These are phyloP conservation scores for Silurus lanzhouensis DNA, from an alignment of 2,797 vertebrate species.

Conservation along the genomic window DNA sequence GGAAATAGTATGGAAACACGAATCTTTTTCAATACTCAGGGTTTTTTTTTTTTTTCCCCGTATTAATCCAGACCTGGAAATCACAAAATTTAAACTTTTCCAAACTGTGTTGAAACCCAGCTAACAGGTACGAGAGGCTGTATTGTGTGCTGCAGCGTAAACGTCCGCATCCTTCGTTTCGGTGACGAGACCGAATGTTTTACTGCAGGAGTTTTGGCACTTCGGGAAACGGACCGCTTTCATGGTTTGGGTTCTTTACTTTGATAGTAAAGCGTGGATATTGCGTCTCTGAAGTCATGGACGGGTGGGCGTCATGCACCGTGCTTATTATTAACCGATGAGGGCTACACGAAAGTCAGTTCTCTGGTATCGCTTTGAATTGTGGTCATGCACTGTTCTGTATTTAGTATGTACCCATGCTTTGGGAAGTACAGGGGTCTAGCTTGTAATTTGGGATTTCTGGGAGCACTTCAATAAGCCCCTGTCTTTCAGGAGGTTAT, in stretches of 20 bases:
- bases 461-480: conserved; percentile 57
- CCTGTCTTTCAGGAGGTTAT: conserved; percentile 57
- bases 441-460: conserved; percentile 65
- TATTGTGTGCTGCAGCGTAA: neutral
- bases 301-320: conserved; percentile 7
- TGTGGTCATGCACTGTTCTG: conserved; percentile 36
- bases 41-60: too few species aligned
- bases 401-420: neutral
- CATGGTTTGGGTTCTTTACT: conserved; percentile 29
- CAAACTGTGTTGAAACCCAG: too few species aligned
- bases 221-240: conserved; percentile 43
- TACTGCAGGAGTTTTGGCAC: conserved; percentile 38
- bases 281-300: conserved; percentile 28
- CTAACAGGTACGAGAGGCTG: neutral
- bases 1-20: too few species aligned
- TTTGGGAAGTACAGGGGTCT: conserved; percentile 56
- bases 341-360: conserved; percentile 21
- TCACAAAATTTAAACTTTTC: too few species aligned
- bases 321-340: conserved; percentile 50
- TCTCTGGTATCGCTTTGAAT: conserved; percentile 40
- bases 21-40: too few species aligned
- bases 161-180: neutral
- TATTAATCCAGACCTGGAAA: too few species aligned
- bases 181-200: conserved; percentile 18
- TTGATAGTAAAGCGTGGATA: conserved; percentile 39